phyloP scores from a whole-genome alignment of 2,888 invertebrate species.

The Opisthograptis luteolata region DNA sequence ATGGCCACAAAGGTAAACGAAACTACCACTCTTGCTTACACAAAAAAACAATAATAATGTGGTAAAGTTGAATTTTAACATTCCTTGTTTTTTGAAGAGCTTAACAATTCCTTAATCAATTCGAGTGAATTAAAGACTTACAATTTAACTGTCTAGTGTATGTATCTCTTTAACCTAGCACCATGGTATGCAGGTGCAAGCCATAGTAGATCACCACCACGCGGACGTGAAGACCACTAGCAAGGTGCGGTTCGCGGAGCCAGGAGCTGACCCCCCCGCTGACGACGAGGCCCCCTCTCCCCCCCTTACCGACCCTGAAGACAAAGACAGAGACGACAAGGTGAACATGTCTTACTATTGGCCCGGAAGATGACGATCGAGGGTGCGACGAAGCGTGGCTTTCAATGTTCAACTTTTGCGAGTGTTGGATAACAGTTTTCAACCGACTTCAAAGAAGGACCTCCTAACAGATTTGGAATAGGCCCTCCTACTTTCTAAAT shows the following conservation, averaged over 20 bases:
- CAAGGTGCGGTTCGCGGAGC: slow-evolving; percentile 95
- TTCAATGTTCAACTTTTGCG: neutral
- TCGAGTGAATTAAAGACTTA: no score
- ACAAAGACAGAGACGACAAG: slow-evolving; percentile 80
- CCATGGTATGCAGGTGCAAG: slow-evolving; percentile 89
- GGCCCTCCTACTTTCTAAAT: no score
- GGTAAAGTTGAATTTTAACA: no score
- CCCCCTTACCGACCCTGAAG: slow-evolving; percentile 73
- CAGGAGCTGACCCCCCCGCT: slow-evolving; percentile 71
- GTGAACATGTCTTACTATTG: slow-evolving; percentile 59
- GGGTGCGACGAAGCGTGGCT: slow-evolving; percentile 4
- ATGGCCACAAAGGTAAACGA: no score
- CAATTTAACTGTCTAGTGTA: no score
- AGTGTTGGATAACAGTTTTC: neutral
- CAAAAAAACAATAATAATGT: no score
- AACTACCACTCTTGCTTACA: no score
- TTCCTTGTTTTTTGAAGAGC: no score
- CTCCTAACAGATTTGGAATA: no score
- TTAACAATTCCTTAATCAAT: no score
- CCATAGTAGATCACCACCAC: slow-evolving; percentile 96
- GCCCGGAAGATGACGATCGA: neutral
- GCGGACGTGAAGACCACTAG: slow-evolving; percentile 91
- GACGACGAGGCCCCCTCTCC: slow-evolving; percentile 77
- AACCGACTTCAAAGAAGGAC: no score
- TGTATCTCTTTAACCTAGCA: neutral